Base-by-base conservation (phyloP, 1,140 invertebrate genomes). In the Drosophila subobscura region DNA sequence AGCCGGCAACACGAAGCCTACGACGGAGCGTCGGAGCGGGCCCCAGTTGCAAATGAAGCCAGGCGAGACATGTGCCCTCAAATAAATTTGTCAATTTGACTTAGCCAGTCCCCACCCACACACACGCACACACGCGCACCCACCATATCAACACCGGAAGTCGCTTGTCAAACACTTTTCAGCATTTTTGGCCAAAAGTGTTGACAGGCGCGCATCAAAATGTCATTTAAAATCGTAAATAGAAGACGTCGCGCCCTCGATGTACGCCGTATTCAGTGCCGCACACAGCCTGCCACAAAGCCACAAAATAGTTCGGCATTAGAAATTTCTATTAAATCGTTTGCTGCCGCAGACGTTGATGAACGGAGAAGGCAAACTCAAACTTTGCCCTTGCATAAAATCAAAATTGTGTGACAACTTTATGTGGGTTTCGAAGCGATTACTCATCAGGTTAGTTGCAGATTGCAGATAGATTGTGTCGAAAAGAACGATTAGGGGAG, bases 201-300 rank as follows among this genome's bases (percentile, higher is more conserved):
- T 63, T 78, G 81, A 88, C 81, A 81, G 83, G 70, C 61, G 83
- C 83, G 66, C 80, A 88, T 85, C 81, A 85, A 86, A 80, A 53
- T 77, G 53, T 46, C 65, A 72, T 66, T 50, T 57, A 54, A 49
- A 65, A 71, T 68, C 74, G 70, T 44, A 25, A 49, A 54, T 47
- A 47, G 40, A 23, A 37, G 45, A 37, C 51, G n/a, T 5, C 49
- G 49, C 22, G 29, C 25, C 49, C 29, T 33, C 44, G 23, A 49
- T 45, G 10, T 25, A 50, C 20, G 4, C 44, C 71, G 64, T 53
- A 77, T 71, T 51, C 77, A 75, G 42, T 58, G 67, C 55, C 54
- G n/a, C 45, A 29, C 45, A 29, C 41, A 16, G 65, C 22, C 25
- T 45, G 29, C 54, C 41, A 14, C 50, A 63, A 16, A 37, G 20